Percentiles rank a stretch among this genome's conserved stretches.
Conservation (phyloP, 2,888 invertebrate genomes). For the Metalampra italica region DNA sequence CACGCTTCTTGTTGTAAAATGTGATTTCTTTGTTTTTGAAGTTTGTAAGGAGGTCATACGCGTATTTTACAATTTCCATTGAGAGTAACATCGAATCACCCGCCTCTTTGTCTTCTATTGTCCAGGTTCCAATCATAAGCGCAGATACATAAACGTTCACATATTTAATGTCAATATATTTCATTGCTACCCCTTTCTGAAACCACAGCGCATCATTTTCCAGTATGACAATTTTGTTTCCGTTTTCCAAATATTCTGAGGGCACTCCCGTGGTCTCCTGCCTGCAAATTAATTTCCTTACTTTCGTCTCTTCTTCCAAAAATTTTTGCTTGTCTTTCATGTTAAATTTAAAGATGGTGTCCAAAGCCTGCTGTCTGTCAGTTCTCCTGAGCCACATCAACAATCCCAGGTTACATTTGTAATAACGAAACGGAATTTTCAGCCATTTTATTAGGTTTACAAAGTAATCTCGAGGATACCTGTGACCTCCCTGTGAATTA, state of each 20-base stretch:
- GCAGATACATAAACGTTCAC: conserved; percentile 20
- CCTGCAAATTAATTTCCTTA: conserved; percentile 7
- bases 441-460: conserved; percentile 14
- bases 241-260: conserved; percentile 14
- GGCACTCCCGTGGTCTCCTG: conserved; percentile 12
- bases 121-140: conserved; percentile 14
- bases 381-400: conserved; percentile 9
- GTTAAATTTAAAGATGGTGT: conserved; percentile 2
- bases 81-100: conserved; percentile 26
- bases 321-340: conserved; percentile 5
- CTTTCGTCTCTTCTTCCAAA: conserved; percentile 4
- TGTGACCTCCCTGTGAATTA: too few species aligned
- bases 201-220: conserved; percentile 28
- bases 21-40: conserved; percentile 15
- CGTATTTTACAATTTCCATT: conserved; percentile 36
- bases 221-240: conserved; percentile 8
- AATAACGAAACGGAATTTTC: not conserved
- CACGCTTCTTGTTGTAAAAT: not conserved
- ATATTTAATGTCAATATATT: conserved; percentile 19
- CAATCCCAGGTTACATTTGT: conserved; percentile 4
- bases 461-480: conserved; percentile 20
- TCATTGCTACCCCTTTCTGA: conserved; percentile 24
- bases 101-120: conserved; percentile 16
- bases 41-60: conserved; percentile 35
- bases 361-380: not conserved